Evolutionary conservation across 2,113 vertebrate species (phyloP), one percentile per base, ranked within the genome.

Genomic region (Thunnus thynnus): DNA sequence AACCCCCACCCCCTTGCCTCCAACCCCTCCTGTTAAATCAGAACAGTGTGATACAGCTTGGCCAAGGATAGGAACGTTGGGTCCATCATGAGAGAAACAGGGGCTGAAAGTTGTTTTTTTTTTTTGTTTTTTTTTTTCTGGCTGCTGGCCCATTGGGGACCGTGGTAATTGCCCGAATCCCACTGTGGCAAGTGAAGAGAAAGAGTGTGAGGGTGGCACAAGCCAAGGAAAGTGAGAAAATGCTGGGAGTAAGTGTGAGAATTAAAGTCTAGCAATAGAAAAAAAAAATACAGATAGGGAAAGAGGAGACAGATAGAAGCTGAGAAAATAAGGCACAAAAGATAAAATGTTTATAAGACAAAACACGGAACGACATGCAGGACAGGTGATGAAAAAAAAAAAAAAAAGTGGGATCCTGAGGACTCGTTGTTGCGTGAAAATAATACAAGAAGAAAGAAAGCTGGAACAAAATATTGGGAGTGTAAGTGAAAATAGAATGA

Each of bases 121-220:
- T 86, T 87, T 1, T 22, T 20, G 22, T 81, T 44, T 36, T 77
- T 89, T 50, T 62, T 81, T 72, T 76, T 62, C 66, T 88, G 92
- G 87, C 80, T 74, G 76, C 52, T 47, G 41, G 84, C 92, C 91
- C 90, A 78, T 78, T 71, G 78, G 88, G 78, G 77, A 78, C 84
- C 83, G 44, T 86, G 83, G 86, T 94, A 95, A 92, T 93, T 90
- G 91, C 89, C 80, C 70, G 69, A 92, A 90, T 92, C 92, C 87
- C 83, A 89, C 86, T 84, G 81, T 82, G 86, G 82, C 84, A 88
- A 89, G 82, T 77, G 76, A 86, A 61, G 72, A 84, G 70, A 83
- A 84, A 80, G 72, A 77, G 65, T 67, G 80, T 62, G 79, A 85
- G 77, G 76, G 62, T 73, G 77, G 74, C 47, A 55, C 41, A 78